Evolutionary conservation across 2,888 invertebrate species (phyloP).

Genomic region (Agrotis ipsilon): DNA sequence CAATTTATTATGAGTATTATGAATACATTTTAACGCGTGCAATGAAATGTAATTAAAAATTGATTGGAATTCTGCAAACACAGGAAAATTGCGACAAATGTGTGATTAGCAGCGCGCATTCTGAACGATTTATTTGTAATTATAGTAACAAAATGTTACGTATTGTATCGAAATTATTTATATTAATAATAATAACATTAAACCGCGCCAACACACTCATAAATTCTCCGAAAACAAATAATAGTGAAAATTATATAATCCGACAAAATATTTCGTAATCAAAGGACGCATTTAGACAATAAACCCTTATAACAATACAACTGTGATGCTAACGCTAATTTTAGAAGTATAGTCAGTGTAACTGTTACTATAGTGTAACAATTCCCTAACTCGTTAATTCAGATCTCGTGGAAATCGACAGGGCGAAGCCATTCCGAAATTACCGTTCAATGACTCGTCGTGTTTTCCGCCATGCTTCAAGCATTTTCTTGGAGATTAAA

Average conservation of each 20-base stretch:
- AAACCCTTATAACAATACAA: slow-evolving; percentile 19
- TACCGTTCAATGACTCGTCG: slow-evolving; percentile 79
- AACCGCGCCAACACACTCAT: slow-evolving; percentile 7
- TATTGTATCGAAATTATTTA: background rate
- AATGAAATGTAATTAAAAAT: slow-evolving; percentile 23
- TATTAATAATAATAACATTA: slow-evolving; percentile 27
- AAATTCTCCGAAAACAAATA: slow-evolving; percentile 9
- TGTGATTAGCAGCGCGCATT: slow-evolving; percentile 1
- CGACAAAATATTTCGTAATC: slow-evolving; percentile 1
- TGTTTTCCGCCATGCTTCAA: slow-evolving; percentile 67
- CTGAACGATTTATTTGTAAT: slow-evolving; percentile 11
- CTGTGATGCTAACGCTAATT: slow-evolving; percentile 17
- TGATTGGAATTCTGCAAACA: slow-evolving; percentile 21
- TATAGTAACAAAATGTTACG: slow-evolving; percentile 10
- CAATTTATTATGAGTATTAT: background rate
- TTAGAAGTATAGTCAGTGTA: background rate
- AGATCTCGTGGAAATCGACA: slow-evolving; percentile 81
- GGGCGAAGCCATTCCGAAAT: slow-evolving; percentile 80
- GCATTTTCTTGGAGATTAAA: slow-evolving; percentile 65
- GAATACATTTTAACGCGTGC: slow-evolving; percentile 6
- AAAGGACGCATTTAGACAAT: background rate
- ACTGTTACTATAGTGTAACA: slow-evolving; percentile 46
- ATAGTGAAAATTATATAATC: slow-evolving; percentile 9
- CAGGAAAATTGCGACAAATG: background rate
- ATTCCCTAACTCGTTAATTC: slow-evolving; percentile 76